Evolutionary conservation across 2,797 vertebrate species (phyloP), one percentile per base, ranked within the genome.

Genomic region (Diplodus sargus): DNA sequence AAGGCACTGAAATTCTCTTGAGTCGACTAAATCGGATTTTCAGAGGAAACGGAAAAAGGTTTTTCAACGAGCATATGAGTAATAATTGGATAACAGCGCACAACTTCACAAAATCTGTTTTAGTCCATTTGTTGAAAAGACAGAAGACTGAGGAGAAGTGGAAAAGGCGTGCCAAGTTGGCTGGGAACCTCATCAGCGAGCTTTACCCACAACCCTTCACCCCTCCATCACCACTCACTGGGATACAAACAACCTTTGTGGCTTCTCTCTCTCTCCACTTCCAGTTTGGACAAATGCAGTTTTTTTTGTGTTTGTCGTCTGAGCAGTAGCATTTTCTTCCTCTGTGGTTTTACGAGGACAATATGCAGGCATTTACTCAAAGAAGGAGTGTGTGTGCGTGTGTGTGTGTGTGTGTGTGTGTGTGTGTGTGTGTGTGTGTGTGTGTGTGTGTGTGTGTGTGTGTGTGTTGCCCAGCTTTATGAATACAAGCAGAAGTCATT

Each of bases 191-290:
- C 82, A 8, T 61, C 70, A 70, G 61, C 28, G 20, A 79, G 87
- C 70, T 53, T 84, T 93, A 79, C 91, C 90, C 91, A 91, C 90
- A 91, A 81, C 86, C 90, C 91, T 79, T 89, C 91, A 89, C 87
- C 92, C 85, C 80, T 14, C 73, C 74, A 4, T 16, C 69, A 17
- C 74, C 7, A 45, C 86, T 79, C 68, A 18, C 83, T 72, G 74
- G 60, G 71, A 83, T 39, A 90, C 90, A 89, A 91, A 86, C 91
- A 90, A 88, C 86, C 87, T 90, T 89, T 92, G 86, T 93, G 70
- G 75, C 75, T 79, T 49, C 54, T 59, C 59, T 45, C 58, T 20
- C 20, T 48, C 39, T 23, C 11, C 61, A 78, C 78, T 63, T 80
- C 64, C 74, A 83, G 64, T 86, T 83, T 74, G 39, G 69, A 71